Base-by-base conservation (phyloP, 2,113 vertebrate genomes). In the Irena cyanogastra region DNA sequence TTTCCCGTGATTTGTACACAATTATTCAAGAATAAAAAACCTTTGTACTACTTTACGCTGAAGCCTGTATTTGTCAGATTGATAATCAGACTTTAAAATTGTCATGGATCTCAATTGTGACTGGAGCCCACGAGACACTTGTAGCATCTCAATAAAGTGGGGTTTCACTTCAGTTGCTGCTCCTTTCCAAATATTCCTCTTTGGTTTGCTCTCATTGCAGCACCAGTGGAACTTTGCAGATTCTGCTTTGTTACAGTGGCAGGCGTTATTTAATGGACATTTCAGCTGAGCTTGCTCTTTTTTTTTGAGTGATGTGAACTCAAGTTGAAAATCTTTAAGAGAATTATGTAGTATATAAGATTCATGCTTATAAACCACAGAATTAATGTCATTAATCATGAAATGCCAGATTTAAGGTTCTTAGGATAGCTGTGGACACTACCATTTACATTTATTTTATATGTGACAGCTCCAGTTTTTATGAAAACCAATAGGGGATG, bases 261-360 rank as follows among this genome's bases (percentile, higher is more conserved):
- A 80, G 35, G 37, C 60, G 16, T 52, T 79, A 35, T 4, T 83
- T 0, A 0, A 8, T 41, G 56, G 35, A 3, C 42, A 15, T 83
- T 93, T 93, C 52, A 66, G 12, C 69, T 78, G 60, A 89, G 21
- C 65, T 80, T 81, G 21, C 11, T 53, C 14, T 63, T 83, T 69
- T 93, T 78, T 59, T 63, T 22, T 26, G 21, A 44, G 30, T 37
- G 5, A 2, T 70, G 26, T 28, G 33, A 85, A 49, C n/a, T 76
- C 8, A 56, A 59, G 30, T 44, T 27, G 33, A 72, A 94, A 83
- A 61, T 77, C n/a, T 81, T 49, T 18, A 64, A 53, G 44, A 66
- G 3, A 63, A 47, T 42, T 93, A 33, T 35, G 45, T n/a, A 2
- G 7, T 16, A 2, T 63, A 4, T 63, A 87, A 66, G 30, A 33